A percentile compares a stretch with the other conserved stretches of the same genome.
Evolutionary conservation across 2,797 vertebrate genomes (phyloP).

Genomic region (Taeniopygia guttata): DNA sequence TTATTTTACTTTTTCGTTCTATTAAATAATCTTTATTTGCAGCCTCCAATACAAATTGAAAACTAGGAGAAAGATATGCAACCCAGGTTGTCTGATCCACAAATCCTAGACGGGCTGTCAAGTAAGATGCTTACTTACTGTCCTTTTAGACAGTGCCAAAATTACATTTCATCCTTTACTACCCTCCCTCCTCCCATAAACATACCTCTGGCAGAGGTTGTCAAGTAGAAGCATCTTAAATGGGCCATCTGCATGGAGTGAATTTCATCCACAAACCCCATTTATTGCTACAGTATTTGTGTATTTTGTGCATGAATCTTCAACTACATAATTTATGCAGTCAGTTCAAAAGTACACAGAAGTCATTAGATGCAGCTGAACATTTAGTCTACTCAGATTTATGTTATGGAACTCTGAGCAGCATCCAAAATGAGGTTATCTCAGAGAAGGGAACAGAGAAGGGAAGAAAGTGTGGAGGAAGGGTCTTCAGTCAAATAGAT

Average conservation of each 20-base stretch:
- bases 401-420: background rate
- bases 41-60: background rate
- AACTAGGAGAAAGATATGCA: background rate
- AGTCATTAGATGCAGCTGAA: slow-evolving; percentile 43
- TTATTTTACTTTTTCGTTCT: background rate
- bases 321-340: slow-evolving; percentile 22
- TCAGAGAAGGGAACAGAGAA: background rate
- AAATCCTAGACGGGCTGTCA: background rate
- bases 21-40: background rate
- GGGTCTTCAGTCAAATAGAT: background rate
- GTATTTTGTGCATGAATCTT: slow-evolving; percentile 34
- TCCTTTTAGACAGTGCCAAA: background rate
- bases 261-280: slow-evolving; percentile 26
- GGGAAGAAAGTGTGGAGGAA: background rate
- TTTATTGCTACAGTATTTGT: slow-evolving; percentile 21
- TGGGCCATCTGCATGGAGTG: background rate
- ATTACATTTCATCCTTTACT: slow-evolving; percentile 11
- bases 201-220: background rate
- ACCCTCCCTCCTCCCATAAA: background rate
- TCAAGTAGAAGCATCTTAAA: slow-evolving; percentile 9
- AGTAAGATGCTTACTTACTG: background rate
- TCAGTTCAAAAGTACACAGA: slow-evolving; percentile 34
- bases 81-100: background rate
- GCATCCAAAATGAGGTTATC: slow-evolving; percentile 27
- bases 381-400: slow-evolving; percentile 13